Percentiles rank a stretch among this genome's conserved stretches.
Conservation (phyloP, 2,888 invertebrate species). For the Cryptocephalus primarius region DNA sequence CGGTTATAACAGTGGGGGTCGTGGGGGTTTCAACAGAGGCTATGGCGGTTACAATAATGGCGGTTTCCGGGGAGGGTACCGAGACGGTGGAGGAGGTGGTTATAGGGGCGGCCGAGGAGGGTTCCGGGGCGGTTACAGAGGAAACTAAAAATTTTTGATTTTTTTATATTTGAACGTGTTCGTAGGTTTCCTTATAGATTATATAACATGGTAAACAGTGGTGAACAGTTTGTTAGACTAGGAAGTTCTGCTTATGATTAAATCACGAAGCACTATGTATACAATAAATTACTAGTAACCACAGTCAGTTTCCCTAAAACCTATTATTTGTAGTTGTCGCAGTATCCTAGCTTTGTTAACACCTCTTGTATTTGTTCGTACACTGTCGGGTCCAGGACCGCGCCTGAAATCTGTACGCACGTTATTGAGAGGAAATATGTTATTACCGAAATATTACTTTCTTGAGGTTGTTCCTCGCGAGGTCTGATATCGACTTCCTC, state of each 20-base stretch:
- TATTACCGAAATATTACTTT: slow-evolving; percentile 42
- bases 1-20: slow-evolving; percentile 7
- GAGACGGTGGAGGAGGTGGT: slow-evolving; percentile 18
- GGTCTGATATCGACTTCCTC: slow-evolving; percentile 72
- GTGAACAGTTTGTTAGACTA: too few species aligned
- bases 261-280: too few species aligned
- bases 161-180: too few species aligned
- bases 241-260: too few species aligned
- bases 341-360: slow-evolving; percentile 59
- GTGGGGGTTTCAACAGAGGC: slow-evolving; percentile 13
- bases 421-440: too few species aligned
- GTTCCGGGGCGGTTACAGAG: slow-evolving; percentile 2
- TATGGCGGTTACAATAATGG: slow-evolving; percentile 9
- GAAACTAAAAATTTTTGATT: neutral
- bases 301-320: too few species aligned
- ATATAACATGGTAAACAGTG: too few species aligned
- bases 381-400: slow-evolving; percentile 77
- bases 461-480: slow-evolving; percentile 70
- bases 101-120: slow-evolving; percentile 13
- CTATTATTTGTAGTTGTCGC: slow-evolving; percentile 24
- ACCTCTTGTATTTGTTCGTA: slow-evolving; percentile 66
- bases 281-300: too few species aligned
- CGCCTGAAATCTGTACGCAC: slow-evolving; percentile 55
- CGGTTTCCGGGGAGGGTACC: slow-evolving; percentile 14
- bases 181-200: too few species aligned